Percentiles rank a stretch among this genome's conserved stretches.
phyloP scores from a whole-genome alignment of 1,140 invertebrate genomes.

The Heterodera carotae region DNA sequence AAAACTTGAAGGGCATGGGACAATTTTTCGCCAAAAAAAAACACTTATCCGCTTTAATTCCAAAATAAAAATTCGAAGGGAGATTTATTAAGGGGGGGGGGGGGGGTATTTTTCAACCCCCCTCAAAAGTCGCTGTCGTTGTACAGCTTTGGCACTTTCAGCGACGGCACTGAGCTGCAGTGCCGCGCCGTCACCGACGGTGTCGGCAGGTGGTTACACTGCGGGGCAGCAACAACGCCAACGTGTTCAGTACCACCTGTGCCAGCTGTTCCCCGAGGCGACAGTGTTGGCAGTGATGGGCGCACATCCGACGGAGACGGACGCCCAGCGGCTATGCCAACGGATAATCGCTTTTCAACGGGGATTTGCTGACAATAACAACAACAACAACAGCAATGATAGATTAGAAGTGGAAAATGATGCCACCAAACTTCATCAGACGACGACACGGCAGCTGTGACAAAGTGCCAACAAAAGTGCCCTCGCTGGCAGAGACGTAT shows the following conservation, averaged over 20 bases:
- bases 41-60: too few species aligned
- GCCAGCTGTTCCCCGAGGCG: constrained; percentile 52
- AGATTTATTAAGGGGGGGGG: too few species aligned
- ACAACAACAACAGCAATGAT: neutral
- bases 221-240: constrained; percentile 32
- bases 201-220: neutral
- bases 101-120: too few species aligned
- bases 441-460: too few species aligned
- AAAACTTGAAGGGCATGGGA: too few species aligned
- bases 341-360: constrained; percentile 53
- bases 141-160: neutral
- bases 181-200: too few species aligned
- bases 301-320: constrained; percentile 54
- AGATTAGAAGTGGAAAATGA: neutral
- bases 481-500: too few species aligned
- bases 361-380: constrained; percentile 37
- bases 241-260: constrained; percentile 49
- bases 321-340: constrained; percentile 57
- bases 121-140: too few species aligned
- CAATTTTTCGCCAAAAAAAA: too few species aligned
- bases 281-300: constrained; percentile 55
- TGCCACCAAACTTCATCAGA: too few species aligned
- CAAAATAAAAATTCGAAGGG: too few species aligned
- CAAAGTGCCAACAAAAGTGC: too few species aligned
- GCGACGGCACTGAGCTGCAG: neutral